Base-by-base conservation (phyloP, 2,888 invertebrate species). In the Odontocolon sp. region DNA sequence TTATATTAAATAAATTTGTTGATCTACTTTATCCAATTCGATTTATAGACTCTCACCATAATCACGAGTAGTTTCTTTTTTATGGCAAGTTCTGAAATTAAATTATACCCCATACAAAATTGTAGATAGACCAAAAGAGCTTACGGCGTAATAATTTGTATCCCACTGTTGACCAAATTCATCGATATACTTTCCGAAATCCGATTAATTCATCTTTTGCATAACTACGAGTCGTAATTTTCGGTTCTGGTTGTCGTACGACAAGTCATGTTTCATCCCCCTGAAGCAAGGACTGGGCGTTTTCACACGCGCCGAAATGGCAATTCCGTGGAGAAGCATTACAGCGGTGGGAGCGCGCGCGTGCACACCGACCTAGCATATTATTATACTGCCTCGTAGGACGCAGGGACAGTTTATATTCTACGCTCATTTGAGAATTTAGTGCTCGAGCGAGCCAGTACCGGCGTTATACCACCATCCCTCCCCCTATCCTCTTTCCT, bases 391-490 rank as follows among this genome's bases (percentile, higher is more conserved):
- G 45, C 31, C 33, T 59, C 81, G 81, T 82, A 83, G 80, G 70
- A 73, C 68, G 81, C 81, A 80, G 52, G 83, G 84, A 83, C 85
- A 87, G 87, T 88, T 89, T 88, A 88, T 89, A 77, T 69, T 88
- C 80, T 84, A 69, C 81, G 84, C 86, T 88, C 87, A 85, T 89
- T 89, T 86, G 83, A 80, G 79, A 83, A 89, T 89, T 88, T 89
- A 89, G 83, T 86, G 80, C 83, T 78, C 73, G 72, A 57, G 72
- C 72, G 77, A 69, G 68, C 63, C 64, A 47, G 57, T 50, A 23
- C 52, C 72, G 42, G 63, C 42, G 16, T 26, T 50, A 16, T 45
- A 45, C 45, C 11, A 11, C 16, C 11, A 6, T 28, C 3, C 18
- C 36, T 28, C 54, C 28, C 47, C 59, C 50, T 54, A 40, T 23